phyloP scores from a whole-genome alignment of 2,888 invertebrate species.

The Microchrysa polita region DNA sequence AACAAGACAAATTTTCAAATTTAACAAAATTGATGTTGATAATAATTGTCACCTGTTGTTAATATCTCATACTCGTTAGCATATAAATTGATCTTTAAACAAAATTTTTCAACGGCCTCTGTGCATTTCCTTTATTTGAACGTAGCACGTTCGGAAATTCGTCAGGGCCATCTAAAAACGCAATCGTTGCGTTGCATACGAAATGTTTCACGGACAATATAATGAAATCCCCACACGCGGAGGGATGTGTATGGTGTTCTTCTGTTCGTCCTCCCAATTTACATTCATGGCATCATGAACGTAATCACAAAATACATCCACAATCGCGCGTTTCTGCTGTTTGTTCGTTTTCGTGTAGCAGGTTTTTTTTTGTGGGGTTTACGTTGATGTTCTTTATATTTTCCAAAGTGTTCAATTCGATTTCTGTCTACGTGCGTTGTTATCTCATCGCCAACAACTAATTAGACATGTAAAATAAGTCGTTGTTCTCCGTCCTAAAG shows the following conservation, averaged over 20 bases:
- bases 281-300: constrained; percentile 12
- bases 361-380: too few relatives aligned
- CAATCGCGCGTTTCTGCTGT: constrained; percentile 7
- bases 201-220: not conserved
- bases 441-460: constrained; percentile 57
- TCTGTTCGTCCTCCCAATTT: not conserved
- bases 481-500: constrained; percentile 54
- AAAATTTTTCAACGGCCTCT: constrained; percentile 9
- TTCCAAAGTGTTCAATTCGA: constrained; percentile 18
- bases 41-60: constrained; percentile 40
- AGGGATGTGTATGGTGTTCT: not conserved
- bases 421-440: constrained; percentile 37
- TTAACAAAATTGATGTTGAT: constrained; percentile 35
- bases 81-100: constrained; percentile 23
- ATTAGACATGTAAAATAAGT: constrained; percentile 62
- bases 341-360: too few relatives aligned
- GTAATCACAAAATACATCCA: constrained; percentile 18
- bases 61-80: constrained; percentile 33
- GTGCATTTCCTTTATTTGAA: constrained; percentile 18
- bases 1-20: constrained; percentile 23
- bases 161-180: constrained; percentile 5
- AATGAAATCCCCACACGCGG: not conserved
- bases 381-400: not conserved
- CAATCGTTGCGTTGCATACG: not conserved
- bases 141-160: constrained; percentile 17